Percentiles rank a stretch among this genome's conserved stretches.
These are phyloP conservation scores for Gymnoscelis rufifasciata DNA, from an alignment of 2,888 invertebrate species.

Conservation along the genomic window DNA sequence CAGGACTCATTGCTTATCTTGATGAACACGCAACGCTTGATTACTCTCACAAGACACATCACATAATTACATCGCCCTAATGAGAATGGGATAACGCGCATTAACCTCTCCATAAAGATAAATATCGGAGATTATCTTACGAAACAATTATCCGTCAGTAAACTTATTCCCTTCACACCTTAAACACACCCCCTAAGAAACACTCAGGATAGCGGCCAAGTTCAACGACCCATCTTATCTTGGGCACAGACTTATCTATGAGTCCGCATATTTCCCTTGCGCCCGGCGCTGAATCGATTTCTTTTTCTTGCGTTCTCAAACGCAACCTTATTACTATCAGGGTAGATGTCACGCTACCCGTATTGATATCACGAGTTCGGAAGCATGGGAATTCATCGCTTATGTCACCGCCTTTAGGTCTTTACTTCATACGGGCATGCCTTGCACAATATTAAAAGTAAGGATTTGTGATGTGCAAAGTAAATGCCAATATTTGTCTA, in stretches of 20 bases:
- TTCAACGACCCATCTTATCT: conserved; percentile 68
- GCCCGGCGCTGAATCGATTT: conserved; percentile 51
- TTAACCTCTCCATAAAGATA: conserved; percentile 13
- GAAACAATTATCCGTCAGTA: conserved; percentile 22
- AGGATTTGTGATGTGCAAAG: conserved; percentile 52
- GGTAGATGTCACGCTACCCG: conserved; percentile 38
- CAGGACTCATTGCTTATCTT: neutral
- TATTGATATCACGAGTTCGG: conserved; percentile 14
- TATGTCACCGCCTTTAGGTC: conserved; percentile 31
- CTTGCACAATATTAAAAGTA: conserved; percentile 29
- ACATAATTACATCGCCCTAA: neutral
- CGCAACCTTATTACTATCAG: conserved; percentile 43
- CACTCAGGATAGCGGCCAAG: conserved; percentile 45
- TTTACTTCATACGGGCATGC: conserved; percentile 26
- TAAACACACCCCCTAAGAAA: conserved; percentile 18
- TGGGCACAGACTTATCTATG: conserved; percentile 60
- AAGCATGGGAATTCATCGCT: conserved; percentile 33
- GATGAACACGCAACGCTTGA: neutral
- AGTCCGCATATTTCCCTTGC: conserved; percentile 53
- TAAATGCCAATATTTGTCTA: conserved; percentile 58
- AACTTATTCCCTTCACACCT: conserved; percentile 24
- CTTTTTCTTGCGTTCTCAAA: conserved; percentile 40
- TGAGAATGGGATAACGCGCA: conserved; percentile 10
- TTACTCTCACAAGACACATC: neutral
- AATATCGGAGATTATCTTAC: conserved; percentile 4